Conservation (phyloP, 1,140 invertebrate species). For the Dufourea novaeangliae region DNA sequence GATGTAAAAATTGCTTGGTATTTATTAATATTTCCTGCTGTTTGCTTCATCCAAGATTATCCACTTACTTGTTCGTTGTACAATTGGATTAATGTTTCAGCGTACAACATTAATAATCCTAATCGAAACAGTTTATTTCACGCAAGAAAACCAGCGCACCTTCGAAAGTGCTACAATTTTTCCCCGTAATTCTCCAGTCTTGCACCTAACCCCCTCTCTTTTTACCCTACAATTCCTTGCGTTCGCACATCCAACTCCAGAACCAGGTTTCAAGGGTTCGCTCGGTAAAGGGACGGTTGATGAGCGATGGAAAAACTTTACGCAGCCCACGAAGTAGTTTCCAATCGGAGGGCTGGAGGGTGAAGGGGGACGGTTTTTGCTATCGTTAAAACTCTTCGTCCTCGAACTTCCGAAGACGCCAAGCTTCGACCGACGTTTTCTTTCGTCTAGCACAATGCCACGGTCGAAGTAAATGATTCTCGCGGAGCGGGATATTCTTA, state of each 20-base stretch:
- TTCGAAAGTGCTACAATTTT: neutral
- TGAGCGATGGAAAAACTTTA: conserved; percentile 62
- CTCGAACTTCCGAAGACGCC: conserved; percentile 5
- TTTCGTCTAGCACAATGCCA: conserved; percentile 2
- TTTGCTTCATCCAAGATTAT: too few relatives aligned
- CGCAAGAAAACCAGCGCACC: conserved; percentile 1
- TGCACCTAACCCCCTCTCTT: neutral
- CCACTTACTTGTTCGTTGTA: too few relatives aligned
- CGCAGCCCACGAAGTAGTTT: conserved; percentile 60
- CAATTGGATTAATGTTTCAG: too few relatives aligned
- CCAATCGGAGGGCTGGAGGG: conserved; percentile 48
- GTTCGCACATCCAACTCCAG: conserved; percentile 30
- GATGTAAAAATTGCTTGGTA: too few relatives aligned
- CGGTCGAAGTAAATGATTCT: conserved; percentile 13
- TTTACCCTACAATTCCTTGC: conserved; percentile 6
- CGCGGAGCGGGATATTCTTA: neutral
- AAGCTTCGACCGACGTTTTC: conserved; percentile 2
- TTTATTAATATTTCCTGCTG: too few relatives aligned
- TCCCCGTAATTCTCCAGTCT: neutral
- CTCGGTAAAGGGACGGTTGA: conserved; percentile 39
- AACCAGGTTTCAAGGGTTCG: conserved; percentile 17
- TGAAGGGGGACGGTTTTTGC: conserved; percentile 12
- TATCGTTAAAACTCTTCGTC: conserved; percentile 35
- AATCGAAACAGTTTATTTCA: neutral
- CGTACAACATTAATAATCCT: too few relatives aligned